Percentiles rank a stretch among this genome's conserved stretches.
Conservation (phyloP, 2,888 invertebrate species). For the Cosmia pyralina region DNA sequence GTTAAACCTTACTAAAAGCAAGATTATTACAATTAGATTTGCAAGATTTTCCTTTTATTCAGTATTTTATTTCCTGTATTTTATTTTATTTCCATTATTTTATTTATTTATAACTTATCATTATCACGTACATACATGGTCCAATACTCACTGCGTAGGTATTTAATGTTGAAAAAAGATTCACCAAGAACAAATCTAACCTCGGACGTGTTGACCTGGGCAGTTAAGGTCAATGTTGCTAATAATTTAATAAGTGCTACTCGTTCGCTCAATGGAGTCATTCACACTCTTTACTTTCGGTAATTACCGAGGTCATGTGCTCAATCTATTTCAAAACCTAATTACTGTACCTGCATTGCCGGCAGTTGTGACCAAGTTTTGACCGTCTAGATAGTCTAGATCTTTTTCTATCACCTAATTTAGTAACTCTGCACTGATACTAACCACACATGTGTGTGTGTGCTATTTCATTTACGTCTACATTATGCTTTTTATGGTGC, state of each 20-base stretch:
- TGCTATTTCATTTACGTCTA: neutral
- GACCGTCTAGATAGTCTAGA: neutral
- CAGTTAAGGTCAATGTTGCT: constrained; percentile 37
- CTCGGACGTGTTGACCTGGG: constrained; percentile 13
- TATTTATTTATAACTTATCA: no score
- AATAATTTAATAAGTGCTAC: constrained; percentile 29
- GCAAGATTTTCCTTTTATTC: neutral
- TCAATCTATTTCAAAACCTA: constrained; percentile 25
- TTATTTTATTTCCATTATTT: no score
- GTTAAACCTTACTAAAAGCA: no score
- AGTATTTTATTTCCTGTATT: neutral
- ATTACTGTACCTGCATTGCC: constrained; percentile 1
- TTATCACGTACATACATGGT: neutral
- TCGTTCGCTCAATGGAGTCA: constrained; percentile 10
- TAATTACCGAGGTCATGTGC: constrained; percentile 33
- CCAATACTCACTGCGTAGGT: neutral
- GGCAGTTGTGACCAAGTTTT: neutral
- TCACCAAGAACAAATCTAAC: constrained; percentile 8
- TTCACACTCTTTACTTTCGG: constrained; percentile 32
- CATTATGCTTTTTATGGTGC: neutral
- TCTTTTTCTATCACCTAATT: neutral
- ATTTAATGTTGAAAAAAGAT: constrained; percentile 16
- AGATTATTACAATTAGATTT: no score
- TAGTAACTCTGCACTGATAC: neutral
- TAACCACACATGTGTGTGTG: neutral